Base-by-base conservation (phyloP, 2,113 vertebrate genomes). In the Nothocercus julius region DNA sequence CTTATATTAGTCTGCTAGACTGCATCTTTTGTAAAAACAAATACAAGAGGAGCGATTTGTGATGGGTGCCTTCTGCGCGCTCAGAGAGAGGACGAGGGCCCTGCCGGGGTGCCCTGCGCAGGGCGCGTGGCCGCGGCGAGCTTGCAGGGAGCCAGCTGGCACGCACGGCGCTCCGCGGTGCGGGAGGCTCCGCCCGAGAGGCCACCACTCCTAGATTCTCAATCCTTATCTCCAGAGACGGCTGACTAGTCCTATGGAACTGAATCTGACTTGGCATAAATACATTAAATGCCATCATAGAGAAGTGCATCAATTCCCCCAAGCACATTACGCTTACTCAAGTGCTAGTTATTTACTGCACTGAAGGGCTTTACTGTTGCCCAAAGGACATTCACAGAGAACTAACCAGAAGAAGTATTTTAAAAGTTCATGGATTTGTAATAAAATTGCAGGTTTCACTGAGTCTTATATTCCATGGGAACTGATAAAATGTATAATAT, bases 11-110 rank as follows among this genome's bases (percentile, higher is more conserved):
- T 66, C 27, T 22, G 66, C 38, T 81, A 90, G 58, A 82, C 69
- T 44, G 42, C 45, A 61, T 78, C 91, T 84, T 84, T 89, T 69
- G 67, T 91, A 78, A 90, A 94, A 97, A 95, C 79, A 95, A 95
- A 95, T 86, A 93, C 4, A 34, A 89, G 66, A 9, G 32, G 51
- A 93, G 95, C 91, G 96, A 91, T 76, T 73, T 79, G 83, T 93
- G 91, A 95, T 61, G 5, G 19, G 38, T 82, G 69, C 91, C 96
- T 93, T 76, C 84, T 92, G 94, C 62, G 79, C 77, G 22, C 70
- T 84, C n/a, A 0, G 58, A 5, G 81, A 40, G 69, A 79, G 86
- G 83, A 83, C 66, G 68, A 81, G 73, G 42, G 42, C 36, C 36
- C 36, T 36, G 36, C 36, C 36, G 36, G 36, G 36, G 36, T 7